Evolutionary conservation across 2,888 invertebrate genomes (phyloP).

Genomic region (Cremastinae sp.): DNA sequence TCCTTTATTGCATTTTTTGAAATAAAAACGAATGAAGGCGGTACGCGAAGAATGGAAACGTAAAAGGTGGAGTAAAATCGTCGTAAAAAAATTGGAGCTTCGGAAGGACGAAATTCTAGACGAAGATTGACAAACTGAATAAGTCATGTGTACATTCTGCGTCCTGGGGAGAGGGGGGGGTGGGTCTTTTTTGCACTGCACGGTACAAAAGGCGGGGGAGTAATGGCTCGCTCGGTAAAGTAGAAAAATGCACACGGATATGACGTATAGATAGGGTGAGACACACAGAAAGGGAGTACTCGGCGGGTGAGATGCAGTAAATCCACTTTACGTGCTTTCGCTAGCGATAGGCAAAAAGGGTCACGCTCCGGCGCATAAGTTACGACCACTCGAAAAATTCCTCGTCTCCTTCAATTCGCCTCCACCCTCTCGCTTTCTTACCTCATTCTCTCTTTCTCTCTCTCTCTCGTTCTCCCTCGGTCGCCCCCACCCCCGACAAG

Average conservation of each 20-base stretch:
- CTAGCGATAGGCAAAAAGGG: constrained; percentile 74
- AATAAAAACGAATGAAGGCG: neutral
- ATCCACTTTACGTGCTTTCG: constrained; percentile 72
- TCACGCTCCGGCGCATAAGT: constrained; percentile 68
- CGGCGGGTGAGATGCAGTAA: constrained; percentile 69
- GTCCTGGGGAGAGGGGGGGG: too few species aligned
- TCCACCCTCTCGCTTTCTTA: constrained; percentile 16
- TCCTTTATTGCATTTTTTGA: neutral
- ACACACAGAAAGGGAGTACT: constrained; percentile 35
- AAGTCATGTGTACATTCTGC: too few species aligned
- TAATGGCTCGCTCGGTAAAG: constrained; percentile 27
- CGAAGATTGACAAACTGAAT: too few species aligned
- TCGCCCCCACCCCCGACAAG: constrained; percentile 19
- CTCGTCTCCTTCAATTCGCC: constrained; percentile 59
- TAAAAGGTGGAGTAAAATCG: neutral
- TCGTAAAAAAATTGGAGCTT: too few species aligned
- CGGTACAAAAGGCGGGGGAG: too few species aligned
- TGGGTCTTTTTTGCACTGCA: too few species aligned
- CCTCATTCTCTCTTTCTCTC: constrained; percentile 21
- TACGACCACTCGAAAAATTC: constrained; percentile 72
- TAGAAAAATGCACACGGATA: constrained; percentile 2
- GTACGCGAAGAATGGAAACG: too few species aligned
- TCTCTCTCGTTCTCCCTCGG: constrained; percentile 17
- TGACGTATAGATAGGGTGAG: constrained; percentile 15
- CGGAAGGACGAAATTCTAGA: too few species aligned